These are phyloP conservation scores for Rhea americana DNA, from an alignment of 2,113 vertebrate genomes.

Conservation along the genomic window DNA sequence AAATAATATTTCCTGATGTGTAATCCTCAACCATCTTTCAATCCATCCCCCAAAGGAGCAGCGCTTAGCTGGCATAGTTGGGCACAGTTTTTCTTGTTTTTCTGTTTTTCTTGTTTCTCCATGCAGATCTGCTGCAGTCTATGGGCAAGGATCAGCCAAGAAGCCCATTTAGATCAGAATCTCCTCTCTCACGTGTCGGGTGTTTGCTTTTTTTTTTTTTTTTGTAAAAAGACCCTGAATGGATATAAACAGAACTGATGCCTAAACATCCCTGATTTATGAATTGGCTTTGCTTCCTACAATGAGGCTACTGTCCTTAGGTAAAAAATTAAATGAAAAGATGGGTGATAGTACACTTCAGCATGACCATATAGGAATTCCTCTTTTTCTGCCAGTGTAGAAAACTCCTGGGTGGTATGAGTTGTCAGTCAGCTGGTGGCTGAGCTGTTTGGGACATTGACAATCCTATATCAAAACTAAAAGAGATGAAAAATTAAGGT, in stretches of 20 bases:
- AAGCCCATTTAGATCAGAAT: no score
- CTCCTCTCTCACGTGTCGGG: neutral
- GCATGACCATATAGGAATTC: neutral
- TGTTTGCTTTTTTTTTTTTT: neutral
- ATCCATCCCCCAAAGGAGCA: neutral
- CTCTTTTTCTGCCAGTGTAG: accelerated
- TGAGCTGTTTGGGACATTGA: neutral
- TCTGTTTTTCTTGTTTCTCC: neutral
- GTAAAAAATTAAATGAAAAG: neutral
- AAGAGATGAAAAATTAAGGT: accelerated
- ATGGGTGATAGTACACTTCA: neutral
- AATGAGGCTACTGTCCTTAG: neutral
- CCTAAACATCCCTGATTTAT: neutral
- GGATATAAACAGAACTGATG: neutral
- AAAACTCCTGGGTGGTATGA: no score
- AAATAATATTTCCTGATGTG: neutral
- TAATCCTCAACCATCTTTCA: neutral
- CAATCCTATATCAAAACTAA: neutral
- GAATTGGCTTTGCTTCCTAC: neutral
- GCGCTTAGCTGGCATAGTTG: neutral
- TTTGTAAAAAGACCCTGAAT: no score
- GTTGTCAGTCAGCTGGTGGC: neutral
- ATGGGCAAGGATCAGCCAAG: neutral
- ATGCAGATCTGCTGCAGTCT: neutral
- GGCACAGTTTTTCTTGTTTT: neutral